Conservation (phyloP, 2,888 invertebrate species). For the Erebia epiphron region DNA sequence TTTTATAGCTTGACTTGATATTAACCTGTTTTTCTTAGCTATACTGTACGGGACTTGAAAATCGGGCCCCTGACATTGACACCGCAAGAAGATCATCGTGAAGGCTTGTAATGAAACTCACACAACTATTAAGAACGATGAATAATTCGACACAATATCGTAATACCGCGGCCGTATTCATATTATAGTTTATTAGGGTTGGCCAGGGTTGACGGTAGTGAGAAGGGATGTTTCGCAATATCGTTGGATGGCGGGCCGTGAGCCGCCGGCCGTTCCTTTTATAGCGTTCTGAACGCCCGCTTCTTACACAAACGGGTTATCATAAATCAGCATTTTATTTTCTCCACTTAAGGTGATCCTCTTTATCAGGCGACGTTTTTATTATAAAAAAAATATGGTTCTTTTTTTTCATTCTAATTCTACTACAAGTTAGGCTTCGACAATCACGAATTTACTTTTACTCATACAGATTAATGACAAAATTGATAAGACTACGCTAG, state of each 20-base stretch:
- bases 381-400: background rate
- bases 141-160: conserved; percentile 18
- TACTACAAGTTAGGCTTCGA: too few relatives aligned
- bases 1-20: too few relatives aligned
- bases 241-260: conserved; percentile 41
- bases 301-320: conserved; percentile 45
- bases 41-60: too few relatives aligned
- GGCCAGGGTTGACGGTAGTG: conserved; percentile 45
- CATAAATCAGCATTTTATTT: conserved; percentile 42
- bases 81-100: too few relatives aligned
- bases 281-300: conserved; percentile 52
- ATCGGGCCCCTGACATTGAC: too few relatives aligned
- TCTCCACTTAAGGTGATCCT: conserved; percentile 23
- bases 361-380: conserved; percentile 18
- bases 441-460: too few relatives aligned
- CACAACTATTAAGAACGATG: conserved; percentile 2
- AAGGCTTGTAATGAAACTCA: conserved; percentile 2
- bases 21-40: too few relatives aligned
- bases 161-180: conserved; percentile 11
- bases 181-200: conserved; percentile 53
- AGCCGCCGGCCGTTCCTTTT: conserved; percentile 47
- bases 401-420: background rate
- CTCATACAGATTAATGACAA: too few relatives aligned
- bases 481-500: too few relatives aligned
- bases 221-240: conserved; percentile 52